Conservation (phyloP, 2,113 vertebrate genomes). For the Megaleporinus macrocephalus region DNA sequence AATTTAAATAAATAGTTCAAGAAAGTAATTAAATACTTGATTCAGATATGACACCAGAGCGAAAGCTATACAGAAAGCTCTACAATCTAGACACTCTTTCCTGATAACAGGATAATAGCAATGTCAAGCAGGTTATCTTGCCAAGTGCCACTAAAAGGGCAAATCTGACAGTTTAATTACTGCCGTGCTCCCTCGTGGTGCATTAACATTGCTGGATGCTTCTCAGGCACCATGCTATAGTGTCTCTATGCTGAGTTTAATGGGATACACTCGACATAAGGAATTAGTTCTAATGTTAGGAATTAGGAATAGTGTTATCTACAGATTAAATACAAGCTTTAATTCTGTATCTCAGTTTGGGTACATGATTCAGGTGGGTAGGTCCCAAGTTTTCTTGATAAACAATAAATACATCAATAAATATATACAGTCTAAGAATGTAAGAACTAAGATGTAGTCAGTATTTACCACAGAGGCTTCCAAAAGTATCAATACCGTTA, state of each 20-base stretch:
- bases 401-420: too few species aligned
- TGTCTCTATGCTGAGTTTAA: background rate
- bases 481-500: too few species aligned
- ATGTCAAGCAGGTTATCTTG: background rate
- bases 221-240: background rate
- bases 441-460: too few species aligned
- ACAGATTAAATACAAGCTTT: background rate
- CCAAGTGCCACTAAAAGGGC: background rate
- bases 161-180: conserved; percentile 15
- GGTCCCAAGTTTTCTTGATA: too few species aligned
- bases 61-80: background rate
- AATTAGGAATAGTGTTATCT: background rate
- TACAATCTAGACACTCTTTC: background rate
- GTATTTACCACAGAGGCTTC: too few species aligned
- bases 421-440: too few species aligned
- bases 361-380: too few species aligned
- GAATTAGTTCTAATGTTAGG: too few species aligned
- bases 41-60: background rate
- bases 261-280: background rate
- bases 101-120: conserved; percentile 15
- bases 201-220: conserved; percentile 48
- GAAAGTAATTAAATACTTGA: background rate
- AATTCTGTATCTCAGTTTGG: too few species aligned
- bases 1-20: background rate
- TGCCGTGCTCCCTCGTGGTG: conserved; percentile 66